A percentile compares a stretch with the other conserved stretches of the same genome.
These are phyloP conservation scores for Florisuga fusca DNA, from an alignment of 2,797 vertebrate genomes.

Conservation along the genomic window DNA sequence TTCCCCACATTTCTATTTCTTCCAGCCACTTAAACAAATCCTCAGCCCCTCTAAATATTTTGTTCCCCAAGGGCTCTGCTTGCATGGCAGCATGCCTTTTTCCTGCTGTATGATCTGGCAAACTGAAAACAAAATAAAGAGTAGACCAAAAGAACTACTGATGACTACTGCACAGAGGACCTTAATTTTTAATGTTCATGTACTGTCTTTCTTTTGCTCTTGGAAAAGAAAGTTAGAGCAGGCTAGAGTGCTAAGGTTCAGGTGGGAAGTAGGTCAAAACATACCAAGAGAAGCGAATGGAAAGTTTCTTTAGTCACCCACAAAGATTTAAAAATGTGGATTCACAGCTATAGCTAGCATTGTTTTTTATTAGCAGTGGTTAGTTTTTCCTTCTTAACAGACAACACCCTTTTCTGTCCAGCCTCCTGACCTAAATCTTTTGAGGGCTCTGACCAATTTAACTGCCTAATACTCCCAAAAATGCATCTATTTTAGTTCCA, in stretches of 20 bases:
- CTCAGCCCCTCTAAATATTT: background rate
- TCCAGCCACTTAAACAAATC: slow-evolving; percentile 17
- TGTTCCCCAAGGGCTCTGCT: background rate
- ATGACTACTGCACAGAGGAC: background rate
- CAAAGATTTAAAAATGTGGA: slow-evolving; percentile 8
- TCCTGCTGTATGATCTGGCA: background rate
- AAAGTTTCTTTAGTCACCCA: slow-evolving; percentile 14
- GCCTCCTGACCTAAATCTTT: slow-evolving; percentile 19
- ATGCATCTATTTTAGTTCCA: slow-evolving; percentile 18
- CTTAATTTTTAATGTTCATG: background rate
- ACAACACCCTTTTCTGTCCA: slow-evolving; percentile 42
- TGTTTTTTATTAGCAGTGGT: slow-evolving; percentile 25
- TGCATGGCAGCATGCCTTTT: background rate
- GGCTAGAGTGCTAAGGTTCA: background rate
- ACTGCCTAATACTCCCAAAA: slow-evolving; percentile 26
- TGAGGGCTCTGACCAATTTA: slow-evolving; percentile 9
- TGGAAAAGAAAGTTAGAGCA: background rate
- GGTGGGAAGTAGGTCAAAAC: slow-evolving; percentile 31
- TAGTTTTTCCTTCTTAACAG: slow-evolving; percentile 26
- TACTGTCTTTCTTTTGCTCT: background rate
- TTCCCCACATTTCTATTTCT: slow-evolving; percentile 9
- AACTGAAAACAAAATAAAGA: slow-evolving; percentile 9
- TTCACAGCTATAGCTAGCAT: slow-evolving; percentile 23
- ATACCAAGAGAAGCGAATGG: background rate
- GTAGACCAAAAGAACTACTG: background rate